Conservation (phyloP, 2,797 vertebrate genomes). For the Taeniopygia guttata region DNA sequence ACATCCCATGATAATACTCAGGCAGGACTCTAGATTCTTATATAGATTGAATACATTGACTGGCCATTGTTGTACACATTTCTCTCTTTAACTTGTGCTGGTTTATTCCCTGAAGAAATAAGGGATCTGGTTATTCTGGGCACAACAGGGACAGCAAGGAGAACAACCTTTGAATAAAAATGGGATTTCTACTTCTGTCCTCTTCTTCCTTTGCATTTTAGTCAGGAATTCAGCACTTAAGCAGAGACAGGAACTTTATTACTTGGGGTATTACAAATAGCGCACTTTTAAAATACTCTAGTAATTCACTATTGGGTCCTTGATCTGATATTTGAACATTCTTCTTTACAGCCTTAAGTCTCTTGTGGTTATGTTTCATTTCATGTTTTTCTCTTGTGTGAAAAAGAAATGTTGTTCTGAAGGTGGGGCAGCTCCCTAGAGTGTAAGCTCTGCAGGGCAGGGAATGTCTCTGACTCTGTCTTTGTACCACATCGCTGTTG, state of each 20-base stretch:
- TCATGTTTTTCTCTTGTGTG: neutral
- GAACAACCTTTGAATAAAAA: neutral
- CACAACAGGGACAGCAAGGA: neutral
- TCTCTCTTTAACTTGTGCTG: neutral
- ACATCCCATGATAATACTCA: neutral
- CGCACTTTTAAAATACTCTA: neutral
- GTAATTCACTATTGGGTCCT: neutral
- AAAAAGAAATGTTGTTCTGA: neutral
- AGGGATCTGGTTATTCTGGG: neutral
- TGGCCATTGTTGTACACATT: neutral
- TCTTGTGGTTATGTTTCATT: conserved; percentile 14
- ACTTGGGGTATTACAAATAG: neutral
- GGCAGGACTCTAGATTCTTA: neutral
- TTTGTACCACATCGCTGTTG: neutral
- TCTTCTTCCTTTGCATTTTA: neutral
- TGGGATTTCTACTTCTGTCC: neutral
- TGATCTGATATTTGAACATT: neutral
- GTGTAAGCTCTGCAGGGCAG: conserved; percentile 56
- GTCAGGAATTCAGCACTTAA: neutral
- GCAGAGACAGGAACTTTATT: neutral
- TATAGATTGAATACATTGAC: neutral
- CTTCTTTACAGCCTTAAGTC: neutral
- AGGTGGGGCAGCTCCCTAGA: conserved; percentile 25
- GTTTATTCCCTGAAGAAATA: neutral
- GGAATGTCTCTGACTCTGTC: neutral